phyloP scores from a whole-genome alignment of 2,797 vertebrate species.

The Fundulus diaphanus region DNA sequence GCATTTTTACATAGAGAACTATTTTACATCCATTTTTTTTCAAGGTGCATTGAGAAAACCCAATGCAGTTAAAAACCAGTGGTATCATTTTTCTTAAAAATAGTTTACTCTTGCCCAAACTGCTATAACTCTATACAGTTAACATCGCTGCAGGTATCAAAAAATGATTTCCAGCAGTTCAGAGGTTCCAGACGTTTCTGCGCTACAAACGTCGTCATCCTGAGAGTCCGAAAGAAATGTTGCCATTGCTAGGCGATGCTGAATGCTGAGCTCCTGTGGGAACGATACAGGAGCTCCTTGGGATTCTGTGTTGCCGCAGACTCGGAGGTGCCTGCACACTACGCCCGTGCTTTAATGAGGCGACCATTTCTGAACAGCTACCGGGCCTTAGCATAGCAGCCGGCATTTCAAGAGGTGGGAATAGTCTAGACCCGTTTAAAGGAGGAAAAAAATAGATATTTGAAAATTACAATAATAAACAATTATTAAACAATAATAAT shows the following conservation, averaged over 20 bases:
- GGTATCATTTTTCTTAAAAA: not conserved
- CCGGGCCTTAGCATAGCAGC: slow-evolving; percentile 21
- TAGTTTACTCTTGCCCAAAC: not conserved
- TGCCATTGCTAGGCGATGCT: slow-evolving; percentile 56
- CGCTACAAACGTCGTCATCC: slow-evolving; percentile 32
- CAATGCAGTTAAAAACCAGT: not conserved
- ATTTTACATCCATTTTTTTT: slow-evolving; percentile 8
- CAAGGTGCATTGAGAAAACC: not conserved
- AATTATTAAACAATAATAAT: too few species aligned
- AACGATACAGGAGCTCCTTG: slow-evolving; percentile 62
- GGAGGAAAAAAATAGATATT: not conserved
- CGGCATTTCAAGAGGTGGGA: slow-evolving; percentile 6
- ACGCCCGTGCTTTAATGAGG: slow-evolving; percentile 66
- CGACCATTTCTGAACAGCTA: slow-evolving; percentile 66
- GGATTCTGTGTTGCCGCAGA: slow-evolving; percentile 57
- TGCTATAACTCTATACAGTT: not conserved
- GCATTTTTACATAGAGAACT: slow-evolving; percentile 11
- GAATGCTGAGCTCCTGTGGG: slow-evolving; percentile 58
- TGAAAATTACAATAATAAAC: not conserved
- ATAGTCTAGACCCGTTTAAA: slow-evolving; percentile 27
- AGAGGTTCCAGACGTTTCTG: slow-evolving; percentile 6
- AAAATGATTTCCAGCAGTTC: not conserved
- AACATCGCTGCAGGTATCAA: not conserved
- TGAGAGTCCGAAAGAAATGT: slow-evolving; percentile 42
- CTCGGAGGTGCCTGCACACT: slow-evolving; percentile 59